Evolutionary conservation across 2,797 vertebrate genomes (phyloP), one percentile per base, ranked within the genome.

Genomic region (Trematomus bernacchii): DNA sequence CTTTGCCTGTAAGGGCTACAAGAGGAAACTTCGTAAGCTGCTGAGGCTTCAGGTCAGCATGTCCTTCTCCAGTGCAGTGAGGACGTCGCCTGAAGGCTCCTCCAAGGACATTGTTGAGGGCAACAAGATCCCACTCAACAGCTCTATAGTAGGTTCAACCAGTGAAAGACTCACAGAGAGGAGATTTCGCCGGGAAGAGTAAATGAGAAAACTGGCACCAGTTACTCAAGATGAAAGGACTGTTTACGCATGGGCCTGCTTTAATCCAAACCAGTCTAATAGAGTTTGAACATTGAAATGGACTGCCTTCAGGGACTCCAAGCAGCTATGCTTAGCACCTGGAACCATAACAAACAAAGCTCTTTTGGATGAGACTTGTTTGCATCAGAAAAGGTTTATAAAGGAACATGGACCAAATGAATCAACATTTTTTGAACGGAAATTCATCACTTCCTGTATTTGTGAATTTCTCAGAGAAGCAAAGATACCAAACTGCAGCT

Each of bases 1-100:
- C 92, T 99, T 99, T 59, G 97, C 98, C 55, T 99, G 98, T 71
- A 98, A 97, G 91, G 98, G 98, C 83, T 99, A 99, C 90, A 99
- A 99, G 92, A 96, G 95, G 85, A 98, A 97, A 83, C 91, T 99
- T 8, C 83, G 96, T 92, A 97, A 93, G 94, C 94, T 99, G 82
- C 73, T 99, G 62, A 96, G 79, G 89, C 90, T 94, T 11, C 96
- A 97, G 81, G 95, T 94, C 67, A 99, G 97, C 2, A 79, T 96
- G 63, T 98, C 97, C 1, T 93, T 97, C 91, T 99, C 98, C 76
- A 99, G 98, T 0, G 96, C 89, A 1, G 96, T 82, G 58, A 96
- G 93, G 86, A 96, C 96, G 1, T 96, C 94, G 1, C 96, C 95
- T 0, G 98, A 99, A 37, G 96, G 96, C 84, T 97, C 94, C 51